Evolutionary conservation across 2,113 vertebrate species (phyloP), one percentile per base, ranked within the genome.

Genomic region (Nycticryphes semicollaris): DNA sequence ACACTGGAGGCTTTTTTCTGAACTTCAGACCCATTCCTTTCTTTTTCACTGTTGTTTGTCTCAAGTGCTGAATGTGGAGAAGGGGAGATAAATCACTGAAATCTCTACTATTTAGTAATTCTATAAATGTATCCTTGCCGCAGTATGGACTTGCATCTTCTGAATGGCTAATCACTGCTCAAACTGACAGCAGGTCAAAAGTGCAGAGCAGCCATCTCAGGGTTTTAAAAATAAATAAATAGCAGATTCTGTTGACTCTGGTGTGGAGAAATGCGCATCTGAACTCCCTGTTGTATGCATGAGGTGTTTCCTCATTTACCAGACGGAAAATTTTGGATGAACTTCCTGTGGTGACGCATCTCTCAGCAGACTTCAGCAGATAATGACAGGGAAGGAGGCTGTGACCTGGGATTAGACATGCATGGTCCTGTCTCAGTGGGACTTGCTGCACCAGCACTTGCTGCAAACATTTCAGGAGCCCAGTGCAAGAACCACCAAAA

Each of bases 151-250:
- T 84, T 48, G 35, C 30, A 28, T 51, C 57, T 82, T 6, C 3
- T 28, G 1, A 72, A 70, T 43, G 83, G 27, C 31, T 75, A 60
- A 53, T 48, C 3, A 1, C 45, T 92, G 47, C 50, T 90, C 37
- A 66, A 64, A 80, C 39, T 57, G 39, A 72, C 39, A 89, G 60
- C 14, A 28, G 94, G 91, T 96, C 95, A 94, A 89, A 96, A 95
- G 93, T 82, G 53, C 64, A 79, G 8, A 73, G 69, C 66, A 95
- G 47, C 33, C 68, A 82, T 39, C n/a, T 62, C 3, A 0, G 70
- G 69, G 35, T 64, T 70, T 84, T 53, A 78, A 60, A 89, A 90
- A 76, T 35, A 82, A 87, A 74, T 84, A 93, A 83, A 74, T 28
- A 81, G 48, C 56, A 53, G 73, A 66, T 37, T 91, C 62, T 87